phyloP scores from a whole-genome alignment of 2,113 vertebrate species.

The Lanius collurio region DNA sequence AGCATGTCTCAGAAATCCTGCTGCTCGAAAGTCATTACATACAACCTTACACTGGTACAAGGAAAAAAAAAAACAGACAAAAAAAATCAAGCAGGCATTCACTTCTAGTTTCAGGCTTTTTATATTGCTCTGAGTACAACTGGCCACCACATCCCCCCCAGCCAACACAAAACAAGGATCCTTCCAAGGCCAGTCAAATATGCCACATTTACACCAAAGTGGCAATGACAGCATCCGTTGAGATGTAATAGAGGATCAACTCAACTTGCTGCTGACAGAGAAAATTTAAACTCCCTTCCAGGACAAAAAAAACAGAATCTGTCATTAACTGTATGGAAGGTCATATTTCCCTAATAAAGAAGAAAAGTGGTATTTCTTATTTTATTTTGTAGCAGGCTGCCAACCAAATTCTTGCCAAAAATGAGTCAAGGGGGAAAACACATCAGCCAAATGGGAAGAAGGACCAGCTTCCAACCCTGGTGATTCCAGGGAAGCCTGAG shows the following conservation, averaged over 20 bases:
- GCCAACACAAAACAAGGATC: background rate
- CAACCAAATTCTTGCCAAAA: background rate
- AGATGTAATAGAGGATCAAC: background rate
- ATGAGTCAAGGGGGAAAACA: background rate
- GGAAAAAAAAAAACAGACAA: background rate
- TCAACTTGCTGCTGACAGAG: accelerated
- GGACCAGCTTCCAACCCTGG: background rate
- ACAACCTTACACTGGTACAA: background rate
- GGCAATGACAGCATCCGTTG: background rate
- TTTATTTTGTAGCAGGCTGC: background rate
- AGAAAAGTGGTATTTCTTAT: background rate
- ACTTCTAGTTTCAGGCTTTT: background rate
- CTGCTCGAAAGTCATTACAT: background rate
- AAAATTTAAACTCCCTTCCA: background rate
- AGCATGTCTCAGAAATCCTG: background rate
- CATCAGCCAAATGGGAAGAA: background rate
- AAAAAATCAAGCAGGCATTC: background rate
- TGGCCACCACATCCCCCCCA: too few relatives aligned
- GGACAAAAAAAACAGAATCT: background rate
- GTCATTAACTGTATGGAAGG: background rate
- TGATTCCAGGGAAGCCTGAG: background rate
- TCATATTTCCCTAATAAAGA: background rate
- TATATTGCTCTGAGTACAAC: background rate
- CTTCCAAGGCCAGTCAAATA: background rate
- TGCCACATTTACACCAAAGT: background rate